Evolutionary conservation across 92 coral and sea anemone species (phyloP).

Genomic region (Siderastrea siderea): DNA sequence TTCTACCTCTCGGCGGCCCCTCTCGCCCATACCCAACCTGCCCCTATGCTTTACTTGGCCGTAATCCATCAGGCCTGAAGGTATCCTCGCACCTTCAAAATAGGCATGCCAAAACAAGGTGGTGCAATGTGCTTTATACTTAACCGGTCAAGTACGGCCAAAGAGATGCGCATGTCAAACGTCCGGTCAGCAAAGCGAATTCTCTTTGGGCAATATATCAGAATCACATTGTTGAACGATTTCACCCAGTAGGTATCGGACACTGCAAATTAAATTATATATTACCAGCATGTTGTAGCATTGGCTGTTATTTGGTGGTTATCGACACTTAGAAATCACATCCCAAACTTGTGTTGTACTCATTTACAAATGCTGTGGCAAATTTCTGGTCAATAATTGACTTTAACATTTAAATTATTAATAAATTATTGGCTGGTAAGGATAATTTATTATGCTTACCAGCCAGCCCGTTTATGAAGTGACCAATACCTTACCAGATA

Average conservation of each 20-base stretch:
- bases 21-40: neutral
- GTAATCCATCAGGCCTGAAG: neutral
- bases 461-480: too few species aligned
- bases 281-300: neutral
- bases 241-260: constrained; percentile 39
- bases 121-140: neutral
- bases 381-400: too few species aligned
- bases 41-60: neutral
- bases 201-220: constrained; percentile 20
- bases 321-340: neutral
- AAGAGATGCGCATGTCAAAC: neutral
- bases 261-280: constrained; percentile 15
- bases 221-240: constrained; percentile 19
- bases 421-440: neutral
- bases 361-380: too few species aligned
- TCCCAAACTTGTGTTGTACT: too few species aligned
- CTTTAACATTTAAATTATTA: too few species aligned
- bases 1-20: neutral
- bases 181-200: constrained; percentile 5
- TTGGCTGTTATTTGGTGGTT: neutral
- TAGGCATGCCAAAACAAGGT: too few species aligned
- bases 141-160: constrained; percentile 18
- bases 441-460: too few species aligned
- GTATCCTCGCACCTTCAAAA: neutral
- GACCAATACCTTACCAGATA: constrained; percentile 17